Percentiles rank a stretch among this genome's conserved stretches.
phyloP scores from a whole-genome alignment of 2,113 vertebrate genomes.

The Poecilia latipinna region DNA sequence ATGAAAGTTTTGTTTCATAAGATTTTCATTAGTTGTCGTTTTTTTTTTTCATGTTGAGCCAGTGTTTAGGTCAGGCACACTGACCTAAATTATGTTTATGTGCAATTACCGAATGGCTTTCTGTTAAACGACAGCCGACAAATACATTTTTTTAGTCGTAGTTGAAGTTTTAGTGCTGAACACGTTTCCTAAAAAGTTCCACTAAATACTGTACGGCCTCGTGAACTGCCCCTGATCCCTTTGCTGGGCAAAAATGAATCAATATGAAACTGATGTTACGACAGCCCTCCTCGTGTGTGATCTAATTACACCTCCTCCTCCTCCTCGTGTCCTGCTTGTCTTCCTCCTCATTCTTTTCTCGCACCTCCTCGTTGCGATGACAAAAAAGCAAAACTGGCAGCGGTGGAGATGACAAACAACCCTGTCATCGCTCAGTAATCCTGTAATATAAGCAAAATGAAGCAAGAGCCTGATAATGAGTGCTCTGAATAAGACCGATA shows the following conservation, averaged over 20 bases:
- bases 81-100: neutral
- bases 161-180: neutral
- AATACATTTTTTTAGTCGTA: no score
- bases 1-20: no score
- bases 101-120: neutral
- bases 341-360: slow-evolving; percentile 52
- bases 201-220: neutral
- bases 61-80: neutral
- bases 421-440: slow-evolving; percentile 54
- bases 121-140: neutral
- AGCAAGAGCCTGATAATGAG: slow-evolving; percentile 35
- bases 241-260: slow-evolving; percentile 12
- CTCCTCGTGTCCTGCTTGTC: slow-evolving; percentile 36
- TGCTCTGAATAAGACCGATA: slow-evolving; percentile 21
- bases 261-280: slow-evolving; percentile 17
- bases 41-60: neutral
- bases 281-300: slow-evolving; percentile 24
- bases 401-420: slow-evolving; percentile 66
- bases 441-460: slow-evolving; percentile 38
- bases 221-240: neutral
- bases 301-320: slow-evolving; percentile 35
- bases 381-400: slow-evolving; percentile 39
- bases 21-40: no score
- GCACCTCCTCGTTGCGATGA: slow-evolving; percentile 62
- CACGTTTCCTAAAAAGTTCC: neutral